Conservation (phyloP, 2,113 vertebrate genomes). For the Ondatra zibethicus region DNA sequence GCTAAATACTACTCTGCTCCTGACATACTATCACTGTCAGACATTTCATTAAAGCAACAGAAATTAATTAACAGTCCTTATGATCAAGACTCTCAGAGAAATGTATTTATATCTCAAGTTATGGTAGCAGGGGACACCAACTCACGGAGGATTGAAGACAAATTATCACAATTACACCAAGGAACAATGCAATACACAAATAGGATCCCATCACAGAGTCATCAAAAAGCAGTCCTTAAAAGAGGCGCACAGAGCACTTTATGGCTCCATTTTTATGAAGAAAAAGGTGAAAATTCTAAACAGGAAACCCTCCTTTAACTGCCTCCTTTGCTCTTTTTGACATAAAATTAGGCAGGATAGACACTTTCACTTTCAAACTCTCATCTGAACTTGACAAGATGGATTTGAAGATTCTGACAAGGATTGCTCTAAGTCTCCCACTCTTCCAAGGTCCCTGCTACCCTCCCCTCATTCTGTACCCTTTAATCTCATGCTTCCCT, state of each 20-base stretch:
- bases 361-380: not conserved
- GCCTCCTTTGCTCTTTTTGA: constrained; percentile 14
- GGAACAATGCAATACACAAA: not conserved
- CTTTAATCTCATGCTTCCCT: not conserved
- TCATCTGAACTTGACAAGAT: not conserved
- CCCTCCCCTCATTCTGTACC: not conserved
- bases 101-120: not conserved
- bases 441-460: not conserved
- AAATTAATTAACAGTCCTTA: not conserved
- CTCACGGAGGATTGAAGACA: not conserved
- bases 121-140: not conserved
- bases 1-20: not conserved
- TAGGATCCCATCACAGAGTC: not conserved
- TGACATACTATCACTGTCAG: not conserved
- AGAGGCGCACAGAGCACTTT: not conserved
- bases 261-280: not conserved
- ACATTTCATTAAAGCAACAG: not conserved
- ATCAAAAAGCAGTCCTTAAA: not conserved
- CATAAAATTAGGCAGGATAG: not conserved
- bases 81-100: not conserved
- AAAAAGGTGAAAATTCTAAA: not conserved
- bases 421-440: no score
- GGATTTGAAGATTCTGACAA: not conserved
- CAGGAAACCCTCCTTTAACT: not conserved
- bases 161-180: not conserved